phyloP scores from a whole-genome alignment of 1,140 invertebrate genomes.

The Drosophila pachea region DNA sequence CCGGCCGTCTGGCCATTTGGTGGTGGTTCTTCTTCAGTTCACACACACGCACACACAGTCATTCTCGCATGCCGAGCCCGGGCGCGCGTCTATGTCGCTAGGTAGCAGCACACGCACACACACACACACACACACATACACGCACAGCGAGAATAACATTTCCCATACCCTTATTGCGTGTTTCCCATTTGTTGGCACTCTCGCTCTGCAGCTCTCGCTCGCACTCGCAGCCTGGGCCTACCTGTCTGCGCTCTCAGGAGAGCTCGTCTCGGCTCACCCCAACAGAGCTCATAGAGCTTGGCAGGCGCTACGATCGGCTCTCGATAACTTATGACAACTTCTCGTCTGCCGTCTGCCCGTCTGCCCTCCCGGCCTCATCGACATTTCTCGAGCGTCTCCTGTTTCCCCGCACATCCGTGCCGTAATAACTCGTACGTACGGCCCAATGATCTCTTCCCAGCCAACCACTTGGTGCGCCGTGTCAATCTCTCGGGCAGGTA shows the following conservation, averaged over 20 bases:
- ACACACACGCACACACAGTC: slow-evolving; percentile 30
- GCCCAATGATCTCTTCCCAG: not conserved
- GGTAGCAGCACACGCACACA: slow-evolving; percentile 48
- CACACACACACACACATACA: slow-evolving; percentile 15
- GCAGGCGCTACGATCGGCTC: slow-evolving; percentile 21
- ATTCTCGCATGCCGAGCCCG: slow-evolving; percentile 22
- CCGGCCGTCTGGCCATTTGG: slow-evolving; percentile 45
- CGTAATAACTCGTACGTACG: slow-evolving; percentile 28
- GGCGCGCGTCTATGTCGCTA: slow-evolving; percentile 54
- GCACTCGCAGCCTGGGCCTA: not conserved
- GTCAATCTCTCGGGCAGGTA: slow-evolving; percentile 46
- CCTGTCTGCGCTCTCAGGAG: slow-evolving; percentile 26
- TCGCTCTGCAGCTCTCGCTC: slow-evolving; percentile 2
- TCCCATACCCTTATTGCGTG: slow-evolving; percentile 76
- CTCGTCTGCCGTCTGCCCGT: slow-evolving; percentile 21
- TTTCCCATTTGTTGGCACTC: slow-evolving; percentile 55
- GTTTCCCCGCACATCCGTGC: slow-evolving; percentile 49
- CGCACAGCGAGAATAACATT: slow-evolving; percentile 29
- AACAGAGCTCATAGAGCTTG: slow-evolving; percentile 5
- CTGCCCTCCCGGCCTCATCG: slow-evolving; percentile 10
- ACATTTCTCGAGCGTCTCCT: slow-evolving; percentile 43
- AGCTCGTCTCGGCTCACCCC: not conserved
- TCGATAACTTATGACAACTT: slow-evolving; percentile 70
- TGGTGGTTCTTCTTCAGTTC: slow-evolving; percentile 72
- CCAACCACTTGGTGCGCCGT: slow-evolving; percentile 24